Evolutionary conservation across 1,140 invertebrate genomes (phyloP).

Genomic region (Marisa cornuarietis): DNA sequence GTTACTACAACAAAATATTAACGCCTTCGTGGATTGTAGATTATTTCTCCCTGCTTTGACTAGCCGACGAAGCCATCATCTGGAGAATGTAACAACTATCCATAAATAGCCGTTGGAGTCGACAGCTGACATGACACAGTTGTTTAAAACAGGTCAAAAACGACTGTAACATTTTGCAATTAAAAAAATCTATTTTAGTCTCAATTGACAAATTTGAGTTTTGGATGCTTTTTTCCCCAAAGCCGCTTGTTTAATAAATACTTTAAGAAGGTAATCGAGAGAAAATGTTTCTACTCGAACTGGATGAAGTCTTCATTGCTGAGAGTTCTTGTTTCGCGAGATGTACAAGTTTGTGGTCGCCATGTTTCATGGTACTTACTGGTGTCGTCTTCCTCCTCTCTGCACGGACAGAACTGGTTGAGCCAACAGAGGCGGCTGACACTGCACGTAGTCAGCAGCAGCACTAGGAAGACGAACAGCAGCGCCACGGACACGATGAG

Average conservation of each 20-base stretch:
- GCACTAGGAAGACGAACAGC: constrained; percentile 34
- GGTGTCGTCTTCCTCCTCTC: constrained; percentile 27
- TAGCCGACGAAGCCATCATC: too few species aligned
- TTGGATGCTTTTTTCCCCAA: not conserved
- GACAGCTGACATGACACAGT: too few species aligned
- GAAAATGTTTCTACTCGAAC: not conserved
- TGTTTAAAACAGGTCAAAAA: too few species aligned
- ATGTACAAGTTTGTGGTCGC: too few species aligned
- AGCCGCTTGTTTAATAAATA: not conserved
- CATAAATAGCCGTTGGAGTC: too few species aligned
- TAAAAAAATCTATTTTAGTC: too few species aligned
- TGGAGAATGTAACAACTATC: too few species aligned
- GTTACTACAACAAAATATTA: too few species aligned
- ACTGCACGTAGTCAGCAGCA: constrained; percentile 35
- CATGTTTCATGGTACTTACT: not conserved
- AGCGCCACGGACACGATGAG: constrained; percentile 36
- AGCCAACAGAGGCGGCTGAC: constrained; percentile 42
- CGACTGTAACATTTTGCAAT: too few species aligned
- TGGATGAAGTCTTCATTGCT: not conserved
- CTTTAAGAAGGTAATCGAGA: not conserved
- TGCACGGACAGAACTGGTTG: constrained; percentile 39
- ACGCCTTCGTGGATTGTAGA: too few species aligned
- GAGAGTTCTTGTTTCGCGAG: not conserved
- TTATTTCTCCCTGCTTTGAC: too few species aligned
- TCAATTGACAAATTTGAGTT: not conserved